A percentile compares a stretch with the other conserved stretches of the same genome.
Evolutionary conservation across 2,888 invertebrate species (phyloP).

Genomic region (Phengaris arion): DNA sequence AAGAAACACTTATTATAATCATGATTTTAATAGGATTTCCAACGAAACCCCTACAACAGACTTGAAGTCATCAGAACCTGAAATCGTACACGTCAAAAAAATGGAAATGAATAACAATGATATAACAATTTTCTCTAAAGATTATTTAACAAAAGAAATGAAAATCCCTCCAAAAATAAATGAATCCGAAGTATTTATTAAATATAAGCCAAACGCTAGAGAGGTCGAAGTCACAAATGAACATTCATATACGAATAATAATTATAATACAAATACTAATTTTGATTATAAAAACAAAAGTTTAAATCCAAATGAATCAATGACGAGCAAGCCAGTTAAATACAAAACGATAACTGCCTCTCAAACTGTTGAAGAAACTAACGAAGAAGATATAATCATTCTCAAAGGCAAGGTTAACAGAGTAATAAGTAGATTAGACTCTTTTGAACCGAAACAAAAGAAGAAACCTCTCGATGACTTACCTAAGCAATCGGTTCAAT

Average conservation of each 20-base stretch:
- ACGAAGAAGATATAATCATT: conserved; percentile 45
- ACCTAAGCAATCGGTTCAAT: conserved; percentile 54
- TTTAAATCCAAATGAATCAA: not conserved
- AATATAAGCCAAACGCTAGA: conserved; percentile 18
- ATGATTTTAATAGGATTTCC: not conserved
- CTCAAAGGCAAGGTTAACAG: conserved; percentile 57
- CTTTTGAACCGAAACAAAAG: conserved; percentile 39
- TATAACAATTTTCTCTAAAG: not conserved
- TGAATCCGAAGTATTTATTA: conserved; percentile 23
- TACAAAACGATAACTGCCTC: conserved; percentile 9
- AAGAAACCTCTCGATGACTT: conserved; percentile 44
- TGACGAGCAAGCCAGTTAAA: not conserved
- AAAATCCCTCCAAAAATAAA: not conserved
- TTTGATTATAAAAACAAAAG: not conserved
- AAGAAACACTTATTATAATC: not conserved
- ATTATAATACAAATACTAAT: not conserved
- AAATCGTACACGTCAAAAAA: not conserved
- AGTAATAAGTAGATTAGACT: conserved; percentile 47
- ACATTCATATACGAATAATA: not conserved
- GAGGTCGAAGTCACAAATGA: not conserved
- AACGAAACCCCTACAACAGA: not conserved
- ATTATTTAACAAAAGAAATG: not conserved
- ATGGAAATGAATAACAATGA: not conserved
- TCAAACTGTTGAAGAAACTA: conserved; percentile 32
- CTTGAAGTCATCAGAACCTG: not conserved